Base-by-base conservation (phyloP, 1,140 invertebrate species). In the Trypoxylus dichotomus region DNA sequence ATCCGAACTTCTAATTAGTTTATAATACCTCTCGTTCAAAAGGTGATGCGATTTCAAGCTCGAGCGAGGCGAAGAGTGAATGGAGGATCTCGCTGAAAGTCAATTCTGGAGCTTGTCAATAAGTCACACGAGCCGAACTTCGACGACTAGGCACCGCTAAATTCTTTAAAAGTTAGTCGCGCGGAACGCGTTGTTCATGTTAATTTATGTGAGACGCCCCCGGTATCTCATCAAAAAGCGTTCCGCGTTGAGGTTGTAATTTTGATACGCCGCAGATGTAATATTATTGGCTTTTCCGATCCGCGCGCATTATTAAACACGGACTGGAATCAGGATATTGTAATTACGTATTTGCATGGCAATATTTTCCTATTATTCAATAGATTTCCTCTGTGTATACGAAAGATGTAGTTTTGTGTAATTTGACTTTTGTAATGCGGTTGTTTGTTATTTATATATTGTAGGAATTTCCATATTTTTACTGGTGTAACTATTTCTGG, bases 191-290 rank as follows among this genome's bases (percentile, higher is more conserved):
- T 54, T 54, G 47, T 54, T 54, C 47, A 54, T 54, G 47, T 21
- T 54, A 54, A 54, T 54, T 54, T 54, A 54, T 54, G 47, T 54
- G 47, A 54, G 47, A 54, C 47, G 47, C 47, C 19, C 47, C 47
- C 19, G 13, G 47, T n/a, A 19, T n/a, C 15, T 54, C 19, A 54
- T 6, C 15, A 54, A 54, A 54, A 19, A n/a, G 47, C 47, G 47
- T 54, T 15, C 19, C 15, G 47, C 3, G 47, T 54, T n/a, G 19
- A 54, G 15, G 13, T 54, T 54, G 47, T 54, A 54, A 54, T 54
- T 54, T 54, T 54, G 47, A 54, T 54, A 54, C 47, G 47, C 47
- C 47, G 32, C 32, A 54, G 15, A 54, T 54, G 47, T 54, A 54
- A 54, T n/a, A 54, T 54, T 54, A n/a, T 54, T 54, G 19, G 47